Evolutionary conservation across 2,113 vertebrate genomes (phyloP), one percentile per base, ranked within the genome.

Genomic region (Eclectus roratus): DNA sequence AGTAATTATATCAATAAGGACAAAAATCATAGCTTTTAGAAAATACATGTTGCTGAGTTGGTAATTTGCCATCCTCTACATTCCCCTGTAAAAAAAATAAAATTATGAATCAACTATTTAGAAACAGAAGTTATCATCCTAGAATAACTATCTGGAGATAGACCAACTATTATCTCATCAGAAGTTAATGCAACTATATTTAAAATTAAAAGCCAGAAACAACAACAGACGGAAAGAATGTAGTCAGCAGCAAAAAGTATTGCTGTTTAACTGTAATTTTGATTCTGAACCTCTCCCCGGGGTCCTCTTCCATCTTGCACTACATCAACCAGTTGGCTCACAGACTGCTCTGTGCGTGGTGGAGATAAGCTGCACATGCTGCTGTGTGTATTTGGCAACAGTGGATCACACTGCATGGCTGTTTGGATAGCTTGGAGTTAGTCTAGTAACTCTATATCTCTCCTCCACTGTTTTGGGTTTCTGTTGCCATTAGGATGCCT

Each of bases 131-230:
- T 92, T 80, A 93, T 81, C 92, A 80, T 91, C 79, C 80, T 63
- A 89, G 93, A 94, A 60, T 96, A 92, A 91, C 43, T 61, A 43
- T 20, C 89, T 95, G 95, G 76, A 94, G 89, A 81, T 64, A 80
- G 64, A 94, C 76, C 84, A 95, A 88, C 31, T 84, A 77, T 97
- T 91, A 70, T 78, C 93, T 98, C 85, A 95, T 14, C 68, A 73
- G 25, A 65, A 81, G 77, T 89, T 88, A 95, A 82, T 92, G 95
- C 44, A 80, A 94, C 88, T 90, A 85, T 46, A 53, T 66, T 94
- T 96, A 84, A 66, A 97, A 96, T 73, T 43, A 76, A 96, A 96
- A 91, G 88, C 81, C 91, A 94, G 95, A 95, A 95, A 91, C 84
- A 92, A 95, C 63, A 52, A 82, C 68, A 83, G 89, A 78, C 47